Percentiles rank a stretch among this genome's conserved stretches.
Conservation (phyloP, 2,797 vertebrate species). For the Luscinia luscinia region DNA sequence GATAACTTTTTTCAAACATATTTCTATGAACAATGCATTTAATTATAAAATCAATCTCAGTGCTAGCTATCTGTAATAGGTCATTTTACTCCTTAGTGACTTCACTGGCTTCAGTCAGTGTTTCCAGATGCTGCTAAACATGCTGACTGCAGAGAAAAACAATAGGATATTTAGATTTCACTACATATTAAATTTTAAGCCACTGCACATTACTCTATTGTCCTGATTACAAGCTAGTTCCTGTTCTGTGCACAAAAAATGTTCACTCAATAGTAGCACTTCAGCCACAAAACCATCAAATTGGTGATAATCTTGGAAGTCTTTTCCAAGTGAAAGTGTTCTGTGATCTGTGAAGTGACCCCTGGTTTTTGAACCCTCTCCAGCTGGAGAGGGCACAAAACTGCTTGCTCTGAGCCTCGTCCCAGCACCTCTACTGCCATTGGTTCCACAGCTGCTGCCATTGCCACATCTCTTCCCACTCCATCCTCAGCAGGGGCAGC, state of each 20-base stretch:
- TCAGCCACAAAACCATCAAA: not conserved
- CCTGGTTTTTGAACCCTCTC: not conserved
- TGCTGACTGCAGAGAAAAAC: not conserved
- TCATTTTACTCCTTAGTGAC: not conserved
- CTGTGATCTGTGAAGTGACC: not conserved
- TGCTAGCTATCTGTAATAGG: not conserved
- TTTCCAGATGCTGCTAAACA: not conserved
- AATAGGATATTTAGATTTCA: not conserved
- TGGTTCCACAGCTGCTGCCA: not conserved
- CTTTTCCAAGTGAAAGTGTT: not conserved
- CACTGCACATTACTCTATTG: not conserved
- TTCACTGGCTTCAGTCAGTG: not conserved
- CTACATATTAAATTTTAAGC: not conserved
- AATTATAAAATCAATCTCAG: not conserved
- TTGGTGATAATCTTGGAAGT: not conserved
- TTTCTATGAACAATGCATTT: not conserved
- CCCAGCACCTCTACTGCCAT: not conserved
- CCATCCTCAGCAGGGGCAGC: rapidly evolving
- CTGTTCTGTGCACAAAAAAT: not conserved
- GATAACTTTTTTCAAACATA: not conserved
- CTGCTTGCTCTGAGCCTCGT: not conserved
- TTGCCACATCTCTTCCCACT: rapidly evolving
- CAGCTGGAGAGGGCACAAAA: not conserved
- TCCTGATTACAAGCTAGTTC: not conserved
- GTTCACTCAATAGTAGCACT: not conserved